These are phyloP conservation scores for Uromys caudimaculatus DNA, from an alignment of 2,797 vertebrate genomes.

Conservation along the genomic window DNA sequence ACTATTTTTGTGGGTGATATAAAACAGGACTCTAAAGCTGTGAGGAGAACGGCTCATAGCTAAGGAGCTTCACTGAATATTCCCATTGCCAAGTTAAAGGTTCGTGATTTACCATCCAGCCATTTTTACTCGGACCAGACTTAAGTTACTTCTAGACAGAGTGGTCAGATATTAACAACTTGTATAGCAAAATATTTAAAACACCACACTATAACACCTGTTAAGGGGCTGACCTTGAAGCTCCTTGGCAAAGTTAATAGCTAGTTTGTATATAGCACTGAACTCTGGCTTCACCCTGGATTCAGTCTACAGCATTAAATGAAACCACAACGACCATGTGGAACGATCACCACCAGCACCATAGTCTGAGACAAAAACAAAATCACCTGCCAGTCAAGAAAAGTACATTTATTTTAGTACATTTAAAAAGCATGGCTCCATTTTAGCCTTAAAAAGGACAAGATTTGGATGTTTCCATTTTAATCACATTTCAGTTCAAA, in stretches of 20 bases:
- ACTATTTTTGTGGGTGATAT: background rate
- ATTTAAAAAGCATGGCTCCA: background rate
- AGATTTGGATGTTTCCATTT: slow-evolving; percentile 55
- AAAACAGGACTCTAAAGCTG: background rate
- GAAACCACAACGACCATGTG: background rate
- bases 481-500: slow-evolving; percentile 59
- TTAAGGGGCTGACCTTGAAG: background rate
- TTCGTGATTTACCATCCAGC: background rate
- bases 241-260: background rate
- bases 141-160: background rate
- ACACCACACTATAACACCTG: background rate
- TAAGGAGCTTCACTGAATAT: background rate
- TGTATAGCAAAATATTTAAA: background rate
- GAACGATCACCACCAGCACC: background rate
- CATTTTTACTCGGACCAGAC: slow-evolving; percentile 7
- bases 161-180: background rate
- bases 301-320: background rate
- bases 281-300: background rate
- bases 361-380: background rate
- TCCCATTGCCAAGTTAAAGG: background rate
- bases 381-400: background rate
- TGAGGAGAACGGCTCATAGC: background rate
- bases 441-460: background rate
- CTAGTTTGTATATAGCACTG: background rate
- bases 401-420: background rate